Percentiles rank a stretch among this genome's conserved stretches.
phyloP scores from a whole-genome alignment of 2,113 vertebrate genomes.

The Ptilorrhoa leucosticta region DNA sequence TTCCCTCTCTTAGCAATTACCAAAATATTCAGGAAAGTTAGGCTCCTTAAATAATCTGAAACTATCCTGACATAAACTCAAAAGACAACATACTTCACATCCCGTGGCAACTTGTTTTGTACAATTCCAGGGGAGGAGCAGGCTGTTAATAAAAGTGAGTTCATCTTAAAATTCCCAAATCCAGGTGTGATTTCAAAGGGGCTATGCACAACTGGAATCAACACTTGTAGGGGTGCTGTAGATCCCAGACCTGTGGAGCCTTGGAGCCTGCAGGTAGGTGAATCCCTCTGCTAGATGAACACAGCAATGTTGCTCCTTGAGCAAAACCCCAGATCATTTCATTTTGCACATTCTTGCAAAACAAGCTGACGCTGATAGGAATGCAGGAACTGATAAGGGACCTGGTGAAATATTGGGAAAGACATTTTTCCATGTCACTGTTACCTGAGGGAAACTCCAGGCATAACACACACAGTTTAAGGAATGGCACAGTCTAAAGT shows the following conservation, averaged over 20 bases:
- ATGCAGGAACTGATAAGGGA: background rate
- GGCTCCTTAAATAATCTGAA: background rate
- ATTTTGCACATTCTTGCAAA: conserved; percentile 34
- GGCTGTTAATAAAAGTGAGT: background rate
- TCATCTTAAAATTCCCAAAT: background rate
- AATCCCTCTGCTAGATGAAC: background rate
- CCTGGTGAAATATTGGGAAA: conserved; percentile 31
- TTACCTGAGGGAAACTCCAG: background rate
- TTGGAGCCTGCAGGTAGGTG: background rate
- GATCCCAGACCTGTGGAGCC: background rate
- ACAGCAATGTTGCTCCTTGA: background rate
- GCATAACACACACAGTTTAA: background rate
- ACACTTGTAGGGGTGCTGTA: background rate
- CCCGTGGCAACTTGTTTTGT: background rate
- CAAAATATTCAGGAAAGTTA: background rate
- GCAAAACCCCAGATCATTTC: background rate
- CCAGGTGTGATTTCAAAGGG: background rate
- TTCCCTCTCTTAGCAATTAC: background rate
- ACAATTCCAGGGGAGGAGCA: background rate
- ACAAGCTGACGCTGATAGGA: background rate
- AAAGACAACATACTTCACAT: background rate
- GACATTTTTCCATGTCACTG: background rate
- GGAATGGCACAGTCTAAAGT: conserved; percentile 23
- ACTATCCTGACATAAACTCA: background rate
- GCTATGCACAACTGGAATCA: background rate